phyloP scores from a whole-genome alignment of 2,797 vertebrate species.

The Alcedo quadribrachys region DNA sequence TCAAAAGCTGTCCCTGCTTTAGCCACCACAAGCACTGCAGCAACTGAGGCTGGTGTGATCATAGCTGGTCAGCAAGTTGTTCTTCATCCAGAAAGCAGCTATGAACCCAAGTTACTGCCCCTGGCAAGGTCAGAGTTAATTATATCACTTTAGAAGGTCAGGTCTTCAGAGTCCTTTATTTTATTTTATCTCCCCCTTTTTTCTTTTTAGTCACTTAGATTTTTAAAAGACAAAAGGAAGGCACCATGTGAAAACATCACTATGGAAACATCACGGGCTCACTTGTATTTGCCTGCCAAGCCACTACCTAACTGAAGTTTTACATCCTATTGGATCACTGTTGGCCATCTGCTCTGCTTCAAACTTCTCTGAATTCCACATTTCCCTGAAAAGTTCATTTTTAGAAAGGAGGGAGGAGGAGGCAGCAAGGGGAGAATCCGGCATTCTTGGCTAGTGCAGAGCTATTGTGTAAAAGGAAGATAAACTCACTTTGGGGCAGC shows the following conservation, averaged over 20 bases:
- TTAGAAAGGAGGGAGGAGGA: constrained; percentile 56
- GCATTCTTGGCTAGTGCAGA: constrained; percentile 12
- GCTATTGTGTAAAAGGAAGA: constrained; percentile 57
- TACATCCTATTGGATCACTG: constrained; percentile 54
- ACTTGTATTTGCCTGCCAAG: constrained; percentile 57
- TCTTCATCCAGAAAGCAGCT: constrained; percentile 27
- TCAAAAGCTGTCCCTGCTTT: background rate
- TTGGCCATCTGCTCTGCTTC: constrained; percentile 60
- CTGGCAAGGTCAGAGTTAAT: background rate
- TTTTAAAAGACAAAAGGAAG: constrained; percentile 61
- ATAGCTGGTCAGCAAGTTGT: background rate
- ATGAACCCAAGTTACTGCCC: background rate
- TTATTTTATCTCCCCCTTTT: background rate
- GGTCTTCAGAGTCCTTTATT: background rate
- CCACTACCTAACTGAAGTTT: constrained; percentile 59
- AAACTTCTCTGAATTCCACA: constrained; percentile 61
- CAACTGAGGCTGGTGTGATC: background rate
- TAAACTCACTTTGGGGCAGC: constrained; percentile 31
- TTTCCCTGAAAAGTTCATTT: constrained; percentile 70
- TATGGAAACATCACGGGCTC: constrained; percentile 75
- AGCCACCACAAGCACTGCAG: background rate
- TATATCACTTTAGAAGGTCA: background rate
- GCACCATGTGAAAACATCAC: constrained; percentile 65
- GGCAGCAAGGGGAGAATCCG: constrained; percentile 47
- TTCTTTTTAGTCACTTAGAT: constrained; percentile 43